Percentiles rank a stretch among this genome's conserved stretches.
Conservation (phyloP, 1,140 invertebrate species). For the Hylaeus volcanicus region DNA sequence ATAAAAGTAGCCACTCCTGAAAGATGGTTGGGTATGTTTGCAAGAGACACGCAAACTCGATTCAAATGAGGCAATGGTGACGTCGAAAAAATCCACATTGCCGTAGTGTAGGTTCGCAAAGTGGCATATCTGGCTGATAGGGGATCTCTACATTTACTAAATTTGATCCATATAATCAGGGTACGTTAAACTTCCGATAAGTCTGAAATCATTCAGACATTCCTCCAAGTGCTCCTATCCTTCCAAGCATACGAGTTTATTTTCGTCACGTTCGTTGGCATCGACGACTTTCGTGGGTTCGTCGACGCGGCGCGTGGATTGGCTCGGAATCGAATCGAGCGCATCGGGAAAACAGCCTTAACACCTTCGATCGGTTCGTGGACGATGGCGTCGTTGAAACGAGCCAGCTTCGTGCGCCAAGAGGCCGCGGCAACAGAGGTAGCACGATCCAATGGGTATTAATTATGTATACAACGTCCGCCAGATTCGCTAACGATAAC, state of each 20-base stretch:
- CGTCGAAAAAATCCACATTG: too few species aligned
- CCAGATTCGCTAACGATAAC: neutral
- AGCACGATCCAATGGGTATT: constrained; percentile 7
- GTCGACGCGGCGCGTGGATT: neutral
- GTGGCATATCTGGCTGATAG: too few species aligned
- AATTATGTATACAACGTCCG: constrained; percentile 5
- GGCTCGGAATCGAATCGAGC: constrained; percentile 23
- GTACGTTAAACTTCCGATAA: too few species aligned
- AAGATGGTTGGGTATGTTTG: too few species aligned
- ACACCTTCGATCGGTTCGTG: neutral
- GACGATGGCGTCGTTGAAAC: neutral
- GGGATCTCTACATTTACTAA: too few species aligned
- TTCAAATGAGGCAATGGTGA: too few species aligned
- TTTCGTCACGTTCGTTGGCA: constrained; percentile 22
- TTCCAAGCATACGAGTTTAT: neutral
- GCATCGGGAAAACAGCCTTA: constrained; percentile 2
- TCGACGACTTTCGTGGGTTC: neutral
- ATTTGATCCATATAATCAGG: too few species aligned
- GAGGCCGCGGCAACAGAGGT: neutral
- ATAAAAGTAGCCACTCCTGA: too few species aligned
- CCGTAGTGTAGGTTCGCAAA: too few species aligned
- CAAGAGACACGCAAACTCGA: too few species aligned
- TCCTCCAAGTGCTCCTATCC: too few species aligned
- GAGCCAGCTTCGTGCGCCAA: neutral
- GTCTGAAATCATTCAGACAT: too few species aligned